phyloP scores from a whole-genome alignment of 2,113 vertebrate species.

The Antigone vipio region DNA sequence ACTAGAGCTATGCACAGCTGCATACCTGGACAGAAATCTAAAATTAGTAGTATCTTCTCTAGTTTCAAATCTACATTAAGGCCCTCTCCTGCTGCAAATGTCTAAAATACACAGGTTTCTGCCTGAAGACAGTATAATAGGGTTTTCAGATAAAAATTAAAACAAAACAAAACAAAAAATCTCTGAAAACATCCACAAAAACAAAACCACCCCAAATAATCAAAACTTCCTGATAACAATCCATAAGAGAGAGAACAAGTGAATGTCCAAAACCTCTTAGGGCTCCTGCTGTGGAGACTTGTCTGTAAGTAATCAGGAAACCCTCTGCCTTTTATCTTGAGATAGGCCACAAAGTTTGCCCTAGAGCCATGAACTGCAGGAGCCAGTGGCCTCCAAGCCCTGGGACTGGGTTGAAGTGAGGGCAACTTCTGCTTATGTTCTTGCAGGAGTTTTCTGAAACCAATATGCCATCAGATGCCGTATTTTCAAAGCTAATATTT shows the following conservation, averaged over 20 bases:
- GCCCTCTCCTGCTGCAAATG: background rate
- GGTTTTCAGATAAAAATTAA: background rate
- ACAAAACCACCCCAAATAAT: background rate
- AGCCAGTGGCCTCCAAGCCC: background rate
- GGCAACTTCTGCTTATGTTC: background rate
- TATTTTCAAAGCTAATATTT: background rate
- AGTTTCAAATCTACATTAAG: background rate
- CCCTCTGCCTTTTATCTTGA: background rate
- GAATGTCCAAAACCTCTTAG: background rate
- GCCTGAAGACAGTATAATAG: background rate
- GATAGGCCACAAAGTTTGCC: background rate
- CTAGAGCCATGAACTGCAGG: background rate
- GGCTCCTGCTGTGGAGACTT: background rate
- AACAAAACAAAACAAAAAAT: background rate
- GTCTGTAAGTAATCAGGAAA: background rate
- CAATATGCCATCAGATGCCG: fast-evolving
- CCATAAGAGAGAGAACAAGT: background rate
- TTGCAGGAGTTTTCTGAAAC: background rate
- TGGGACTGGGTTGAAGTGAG: background rate
- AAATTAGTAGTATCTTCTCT: background rate
- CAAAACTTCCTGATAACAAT: background rate
- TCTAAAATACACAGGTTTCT: background rate
- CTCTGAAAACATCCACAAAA: too few species aligned
- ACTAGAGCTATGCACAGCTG: background rate
- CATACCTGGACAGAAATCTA: background rate